Base-by-base conservation (phyloP, 2,888 invertebrate genomes). In the Ophioninae sp. region DNA sequence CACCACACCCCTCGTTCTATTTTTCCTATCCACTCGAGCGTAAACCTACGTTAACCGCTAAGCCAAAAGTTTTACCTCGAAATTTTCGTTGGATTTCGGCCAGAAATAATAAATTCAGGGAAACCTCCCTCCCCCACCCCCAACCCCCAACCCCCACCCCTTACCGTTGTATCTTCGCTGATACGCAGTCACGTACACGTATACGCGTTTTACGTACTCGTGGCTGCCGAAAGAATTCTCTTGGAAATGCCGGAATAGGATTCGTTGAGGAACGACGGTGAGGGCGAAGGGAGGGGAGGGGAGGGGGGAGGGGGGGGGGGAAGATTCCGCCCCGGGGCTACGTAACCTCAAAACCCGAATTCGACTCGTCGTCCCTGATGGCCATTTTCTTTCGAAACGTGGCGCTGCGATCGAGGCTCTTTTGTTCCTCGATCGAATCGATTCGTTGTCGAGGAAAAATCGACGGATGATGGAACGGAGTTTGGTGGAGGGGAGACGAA, bases 61-160 rank as follows among this genome's bases (percentile, higher is more conserved):
- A 85, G 85, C 85, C 84, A 86, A 86, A 83, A 85, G 85, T 85
- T 82, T 84, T 83, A 72, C 83, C 79, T 84, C 81, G 82, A 85
- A 85, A 83, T 82, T 84, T 79, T 67, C 79, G 73, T 64, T 86
- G 86, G 86, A 78, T 73, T 76, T 80, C 37, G 63, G 77, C 86
- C 86, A 86, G 85, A 85, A 82, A 82, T 86, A 83, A 86, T 86
- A 86, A 86, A 86, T 86, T 85, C 83, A 79, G 69, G 61, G 64
- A 44, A 67, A 56, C 44, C 82, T 3, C 1, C 30, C 30, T 3
- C 3, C 1, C 30, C 30, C 30, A 30, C 3, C 30, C 30, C 30
- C 30, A 1, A 1, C 30, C 30, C 30, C 3, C 30, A 1, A 1
- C 30, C 3, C 30, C 30, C 2, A 30, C 30, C 30, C 2, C 3